phyloP scores from a whole-genome alignment of 2,797 vertebrate species.

The Liasis olivaceus region DNA sequence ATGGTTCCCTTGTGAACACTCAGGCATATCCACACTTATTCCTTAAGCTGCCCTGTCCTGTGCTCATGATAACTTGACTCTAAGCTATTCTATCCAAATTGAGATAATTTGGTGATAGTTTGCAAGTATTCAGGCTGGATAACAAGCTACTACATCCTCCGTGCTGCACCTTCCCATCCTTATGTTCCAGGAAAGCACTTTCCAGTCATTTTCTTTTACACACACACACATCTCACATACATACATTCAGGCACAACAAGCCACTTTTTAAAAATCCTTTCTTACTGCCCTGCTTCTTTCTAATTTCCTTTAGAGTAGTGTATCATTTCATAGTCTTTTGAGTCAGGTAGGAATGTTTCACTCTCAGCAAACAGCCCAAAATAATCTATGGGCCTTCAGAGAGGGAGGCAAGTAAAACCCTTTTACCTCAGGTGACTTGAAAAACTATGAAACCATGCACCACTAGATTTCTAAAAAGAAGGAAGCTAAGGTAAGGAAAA shows the following conservation, averaged over 20 bases:
- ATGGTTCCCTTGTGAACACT: background rate
- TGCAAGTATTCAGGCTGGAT: too few relatives aligned
- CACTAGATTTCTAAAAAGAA: background rate
- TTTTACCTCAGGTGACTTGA: background rate
- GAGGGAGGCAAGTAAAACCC: background rate
- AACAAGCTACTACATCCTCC: background rate
- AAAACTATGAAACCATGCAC: background rate
- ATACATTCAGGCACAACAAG: background rate
- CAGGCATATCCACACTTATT: too few relatives aligned
- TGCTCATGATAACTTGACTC: too few relatives aligned
- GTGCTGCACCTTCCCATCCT: background rate
- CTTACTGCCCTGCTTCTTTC: background rate
- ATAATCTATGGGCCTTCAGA: background rate
- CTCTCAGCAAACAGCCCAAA: background rate
- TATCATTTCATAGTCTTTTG: background rate
- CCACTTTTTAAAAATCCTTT: background rate
- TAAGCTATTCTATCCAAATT: too few relatives aligned
- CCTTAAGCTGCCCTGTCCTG: too few relatives aligned
- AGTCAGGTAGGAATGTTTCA: background rate
- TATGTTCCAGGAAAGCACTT: background rate
- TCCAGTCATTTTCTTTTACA: background rate
- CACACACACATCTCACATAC: background rate
- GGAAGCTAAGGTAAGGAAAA: background rate
- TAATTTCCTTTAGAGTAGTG: background rate
- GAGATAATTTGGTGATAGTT: too few relatives aligned